Evolutionary conservation across 2,113 vertebrate species (phyloP).

Genomic region (Tupaia chinensis): DNA sequence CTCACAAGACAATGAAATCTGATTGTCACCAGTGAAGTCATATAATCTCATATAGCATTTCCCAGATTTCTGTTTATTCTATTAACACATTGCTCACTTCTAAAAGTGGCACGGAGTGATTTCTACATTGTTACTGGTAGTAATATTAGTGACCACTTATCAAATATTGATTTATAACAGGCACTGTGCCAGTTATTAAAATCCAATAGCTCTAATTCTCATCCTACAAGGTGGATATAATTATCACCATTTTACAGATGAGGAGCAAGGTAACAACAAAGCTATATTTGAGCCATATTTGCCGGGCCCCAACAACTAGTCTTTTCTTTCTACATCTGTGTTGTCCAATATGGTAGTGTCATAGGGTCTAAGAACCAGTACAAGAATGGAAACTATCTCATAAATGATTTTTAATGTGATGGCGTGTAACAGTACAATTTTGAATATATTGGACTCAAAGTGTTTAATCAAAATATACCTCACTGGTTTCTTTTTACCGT

Average conservation of each 20-base stretch:
- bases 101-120: constrained; percentile 29
- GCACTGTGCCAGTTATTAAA: background rate
- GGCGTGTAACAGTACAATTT: constrained; percentile 18
- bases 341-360: background rate
- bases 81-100: background rate
- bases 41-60: background rate
- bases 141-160: constrained; percentile 6
- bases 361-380: background rate
- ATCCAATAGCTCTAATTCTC: constrained; percentile 26
- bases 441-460: background rate
- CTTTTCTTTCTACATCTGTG: background rate
- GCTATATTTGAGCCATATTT: background rate
- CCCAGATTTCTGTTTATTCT: background rate
- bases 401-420: background rate
- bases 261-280: background rate
- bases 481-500: constrained; percentile 41
- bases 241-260: background rate
- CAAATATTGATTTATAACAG: background rate
- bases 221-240: background rate
- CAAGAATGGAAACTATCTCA: background rate
- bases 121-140: background rate
- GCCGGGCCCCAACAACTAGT: background rate
- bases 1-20: constrained; percentile 47
- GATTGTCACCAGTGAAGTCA: background rate
- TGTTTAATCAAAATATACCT: constrained; percentile 46